Evolutionary conservation across 2,113 vertebrate species (phyloP), one percentile per base, ranked within the genome.

Genomic region (Gallinago media): DNA sequence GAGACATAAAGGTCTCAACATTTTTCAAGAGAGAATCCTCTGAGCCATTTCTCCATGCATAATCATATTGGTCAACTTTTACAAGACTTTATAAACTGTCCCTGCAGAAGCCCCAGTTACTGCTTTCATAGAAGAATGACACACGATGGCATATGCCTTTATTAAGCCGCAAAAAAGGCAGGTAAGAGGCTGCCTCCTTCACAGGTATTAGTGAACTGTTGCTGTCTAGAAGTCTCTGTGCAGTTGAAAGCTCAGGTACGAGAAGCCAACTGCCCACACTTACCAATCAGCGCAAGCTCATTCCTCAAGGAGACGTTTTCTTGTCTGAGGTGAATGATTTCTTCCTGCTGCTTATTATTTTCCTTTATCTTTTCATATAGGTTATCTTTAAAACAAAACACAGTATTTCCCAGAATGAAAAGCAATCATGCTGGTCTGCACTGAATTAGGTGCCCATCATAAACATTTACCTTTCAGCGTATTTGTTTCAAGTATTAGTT

Each of bases 241-340:
- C 20, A 46, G 18, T 1, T 34, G 29, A 79, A 90, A 93, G 29
- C 22, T 12, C 34, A 56, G 72, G 72, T 49, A 67, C 13, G 59
- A 83, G 93, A 80, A 88, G 19, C 32, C 46, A 76, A 6, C 44
- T 79, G 59, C 61, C 49, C 52, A 19, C 61, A 92, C 97, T 95
- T 90, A 99, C 99, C 99, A 47, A 94, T 88, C 75, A 98, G 88
- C 1, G 92, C 16, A 20, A 99, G 88, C 50, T 99, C 98, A 49
- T 96, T 98, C 32, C 93, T 98, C 40, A 99, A 96, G 80, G 96
- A 97, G 92, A 96, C 95, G 2, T 98, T 98, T 96, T 99, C 99
- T 79, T 99, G 98, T 87, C 98, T 99, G 86, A 99, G 98, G 15
- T 97, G 98, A 92, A 98, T 98, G 65, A 99, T 98, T 96, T 99